Base-by-base conservation (phyloP, 2,888 invertebrate genomes). In the Ophraella communa region DNA sequence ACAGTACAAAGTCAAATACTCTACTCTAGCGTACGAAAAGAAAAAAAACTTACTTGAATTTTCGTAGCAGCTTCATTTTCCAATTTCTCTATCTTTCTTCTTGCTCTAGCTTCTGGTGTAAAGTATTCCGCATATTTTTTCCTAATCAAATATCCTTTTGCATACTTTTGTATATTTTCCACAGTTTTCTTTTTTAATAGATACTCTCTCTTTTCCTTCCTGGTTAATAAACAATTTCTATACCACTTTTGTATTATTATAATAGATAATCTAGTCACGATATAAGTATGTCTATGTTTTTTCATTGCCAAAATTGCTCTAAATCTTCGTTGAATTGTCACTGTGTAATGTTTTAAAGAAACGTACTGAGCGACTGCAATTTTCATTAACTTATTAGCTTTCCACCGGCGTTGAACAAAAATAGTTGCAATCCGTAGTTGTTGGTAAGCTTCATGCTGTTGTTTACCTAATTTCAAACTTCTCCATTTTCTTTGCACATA, bases 41-140 rank as follows among this genome's bases (percentile, higher is more conserved):
- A 44, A 63, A 33, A 54, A 27, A 14, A 47, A 58, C 63, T 75
- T 76, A 87, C 86, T 84, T 91, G 91, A 73, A 91, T 91, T 74
- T 85, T 85, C 1, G 83, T 83, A 10, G 88, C 89, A 3, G 91
- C 89, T 67, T 82, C 83, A 62, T 53, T 71, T 66, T 73, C 68
- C 82, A 79, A 27, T 76, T 80, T 56, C 77, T 80, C 59, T 81
- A 76, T 51, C 84, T 78, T 71, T 84, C 84, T 70, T 79, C 81
- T 63, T 80, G 80, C 76, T 30, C 68, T 65, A 20, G 75, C 77
- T 56, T 76, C 78, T 7, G 65, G 60, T 4, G 73, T 74, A n/a
- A 78, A 69, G 14, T 69, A 65, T 10, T 69, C 56, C 2, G 65
- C 67, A 56, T 74, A 76, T 57, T 80, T 78, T 5, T 69, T 65